These are phyloP conservation scores for Conus canariensis DNA, from an alignment of 2,888 invertebrate genomes.

Conservation along the genomic window DNA sequence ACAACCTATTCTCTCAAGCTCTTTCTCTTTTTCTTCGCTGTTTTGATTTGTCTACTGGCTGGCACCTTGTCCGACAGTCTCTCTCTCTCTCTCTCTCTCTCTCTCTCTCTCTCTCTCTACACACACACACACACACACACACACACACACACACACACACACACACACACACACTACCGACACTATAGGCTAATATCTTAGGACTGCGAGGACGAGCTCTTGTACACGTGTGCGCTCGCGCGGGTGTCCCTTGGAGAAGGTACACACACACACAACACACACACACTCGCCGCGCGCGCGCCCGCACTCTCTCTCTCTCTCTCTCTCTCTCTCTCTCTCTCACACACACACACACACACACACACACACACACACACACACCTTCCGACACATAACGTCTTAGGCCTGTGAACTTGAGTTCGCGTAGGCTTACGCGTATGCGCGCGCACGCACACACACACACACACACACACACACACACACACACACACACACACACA, in stretches of 20 bases:
- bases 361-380: conserved; percentile 26
- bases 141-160: no score
- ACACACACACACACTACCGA: no score
- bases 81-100: background rate
- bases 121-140: no score
- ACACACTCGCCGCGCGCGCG: background rate
- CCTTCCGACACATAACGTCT: background rate
- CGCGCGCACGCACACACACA: background rate
- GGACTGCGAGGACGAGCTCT: no score
- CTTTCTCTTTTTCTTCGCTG: conserved; percentile 18
- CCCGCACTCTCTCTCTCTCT: background rate
- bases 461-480: conserved; percentile 22
- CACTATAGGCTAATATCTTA: no score
- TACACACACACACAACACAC: background rate
- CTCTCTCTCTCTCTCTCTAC: background rate
- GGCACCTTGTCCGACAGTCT: no score
- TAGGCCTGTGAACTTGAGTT: background rate
- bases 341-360: conserved; percentile 12
- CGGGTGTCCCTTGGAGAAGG: background rate
- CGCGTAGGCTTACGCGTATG: background rate
- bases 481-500: conserved; percentile 17
- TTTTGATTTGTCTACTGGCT: background rate
- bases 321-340: background rate
- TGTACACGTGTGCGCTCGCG: no score
- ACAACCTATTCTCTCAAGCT: background rate